Conservation (phyloP, 2,888 invertebrate species). For the Troglohyphantes excavatus region DNA sequence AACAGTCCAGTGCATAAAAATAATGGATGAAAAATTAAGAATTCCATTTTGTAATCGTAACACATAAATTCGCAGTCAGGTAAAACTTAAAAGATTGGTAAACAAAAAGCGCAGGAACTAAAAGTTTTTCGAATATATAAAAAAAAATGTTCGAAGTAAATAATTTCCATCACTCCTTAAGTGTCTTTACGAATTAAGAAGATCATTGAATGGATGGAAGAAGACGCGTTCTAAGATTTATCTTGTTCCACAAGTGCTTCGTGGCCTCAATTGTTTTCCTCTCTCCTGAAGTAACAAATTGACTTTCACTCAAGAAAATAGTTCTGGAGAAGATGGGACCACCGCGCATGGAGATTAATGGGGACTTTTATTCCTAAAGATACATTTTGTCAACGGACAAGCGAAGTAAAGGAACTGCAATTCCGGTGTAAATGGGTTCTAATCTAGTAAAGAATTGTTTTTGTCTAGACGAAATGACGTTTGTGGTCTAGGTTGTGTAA, state of each 20-base stretch:
- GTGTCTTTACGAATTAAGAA: slow-evolving; percentile 66
- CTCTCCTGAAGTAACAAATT: slow-evolving; percentile 13
- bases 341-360: background rate
- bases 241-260: slow-evolving; percentile 59
- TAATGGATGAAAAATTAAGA: no score
- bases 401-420: background rate
- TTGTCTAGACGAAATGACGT: background rate
- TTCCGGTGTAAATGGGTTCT: background rate
- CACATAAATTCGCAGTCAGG: no score
- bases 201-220: slow-evolving; percentile 49
- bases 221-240: slow-evolving; percentile 60
- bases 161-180: slow-evolving; percentile 47
- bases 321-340: background rate
- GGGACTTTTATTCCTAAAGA: background rate
- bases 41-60: no score
- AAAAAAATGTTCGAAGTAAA: background rate
- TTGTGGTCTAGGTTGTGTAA: background rate
- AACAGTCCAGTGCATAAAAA: no score
- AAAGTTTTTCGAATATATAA: background rate
- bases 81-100: no score
- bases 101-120: background rate
- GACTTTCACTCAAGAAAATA: slow-evolving; percentile 31
- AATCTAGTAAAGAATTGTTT: background rate
- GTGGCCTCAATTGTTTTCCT: slow-evolving; percentile 53
- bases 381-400: background rate